Evolutionary conservation across 2,797 vertebrate genomes (phyloP).

Genomic region (Sitta carolinensis): DNA sequence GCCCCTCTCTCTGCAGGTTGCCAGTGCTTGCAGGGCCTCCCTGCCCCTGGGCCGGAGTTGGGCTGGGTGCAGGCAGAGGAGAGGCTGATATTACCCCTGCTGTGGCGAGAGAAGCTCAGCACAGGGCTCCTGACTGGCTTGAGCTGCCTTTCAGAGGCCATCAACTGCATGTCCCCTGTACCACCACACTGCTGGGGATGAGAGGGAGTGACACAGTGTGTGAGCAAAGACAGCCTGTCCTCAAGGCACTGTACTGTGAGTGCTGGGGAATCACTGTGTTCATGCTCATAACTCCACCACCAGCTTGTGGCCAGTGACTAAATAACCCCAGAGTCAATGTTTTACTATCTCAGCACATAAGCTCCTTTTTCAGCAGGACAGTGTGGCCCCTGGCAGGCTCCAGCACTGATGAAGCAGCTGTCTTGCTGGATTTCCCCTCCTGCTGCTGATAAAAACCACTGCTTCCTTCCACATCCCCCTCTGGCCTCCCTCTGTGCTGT

Average conservation of each 20-base stretch:
- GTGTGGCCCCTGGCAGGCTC: not conserved
- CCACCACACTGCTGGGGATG: rapidly evolving
- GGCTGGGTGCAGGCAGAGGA: not conserved
- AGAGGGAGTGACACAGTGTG: not conserved
- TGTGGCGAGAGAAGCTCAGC: rapidly evolving
- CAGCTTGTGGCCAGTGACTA: not conserved
- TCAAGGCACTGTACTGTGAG: rapidly evolving
- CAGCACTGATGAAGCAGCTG: not conserved
- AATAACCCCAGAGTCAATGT: not conserved
- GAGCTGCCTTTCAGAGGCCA: not conserved
- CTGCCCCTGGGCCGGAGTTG: rapidly evolving
- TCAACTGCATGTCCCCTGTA: not conserved
- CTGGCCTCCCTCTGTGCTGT: rapidly evolving
- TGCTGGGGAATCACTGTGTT: rapidly evolving
- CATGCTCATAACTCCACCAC: rapidly evolving
- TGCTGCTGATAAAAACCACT: not conserved
- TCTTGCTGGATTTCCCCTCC: constrained; percentile 34
- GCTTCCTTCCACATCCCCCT: not conserved
- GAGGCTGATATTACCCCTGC: rapidly evolving
- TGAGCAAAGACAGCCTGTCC: not conserved
- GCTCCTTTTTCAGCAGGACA: not conserved
- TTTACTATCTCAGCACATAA: not conserved
- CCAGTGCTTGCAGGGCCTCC: not conserved
- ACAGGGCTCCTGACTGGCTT: not conserved
- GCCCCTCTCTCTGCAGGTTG: not conserved